Evolutionary conservation across 1,140 invertebrate species (phyloP), one percentile per base, ranked within the genome.

Genomic region (Neuroterus valhalla): DNA sequence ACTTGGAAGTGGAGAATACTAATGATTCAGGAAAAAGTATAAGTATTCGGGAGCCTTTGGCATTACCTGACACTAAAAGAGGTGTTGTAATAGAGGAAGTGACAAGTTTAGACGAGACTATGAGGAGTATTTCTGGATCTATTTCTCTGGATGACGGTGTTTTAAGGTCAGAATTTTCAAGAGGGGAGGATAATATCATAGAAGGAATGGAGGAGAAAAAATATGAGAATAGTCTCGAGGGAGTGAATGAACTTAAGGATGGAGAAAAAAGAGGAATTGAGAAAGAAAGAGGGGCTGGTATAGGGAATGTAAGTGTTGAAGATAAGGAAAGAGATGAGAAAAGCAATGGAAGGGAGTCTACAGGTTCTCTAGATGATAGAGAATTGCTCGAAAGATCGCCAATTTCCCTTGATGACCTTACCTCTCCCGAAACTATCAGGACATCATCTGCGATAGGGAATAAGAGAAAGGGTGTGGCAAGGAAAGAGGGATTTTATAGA

Each of bases 81-180:
- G 78, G 84, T n/a, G 71, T 88, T 2, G 69, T 87, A 19, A 90
- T 89, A 67, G 87, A 90, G 52, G 89, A 90, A 71, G 77, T 90
- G n/a, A 81, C 73, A 8, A 84, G 81, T 23, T 74, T 80, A 1
- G 80, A 85, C 14, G 75, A 84, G 45, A 19, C 2, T 26, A 2
- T 62, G 11, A 31, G 5, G 55, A 62, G 55, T 31, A 31, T 62
- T 6, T 62, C 23, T 5, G n/a, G 8, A 26, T 2, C 15, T 19
- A 17, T 48, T 48, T 48, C 17, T n/a, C n/a, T 14, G 23, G 52
- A 55, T 21, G 21, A 55, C 10, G 15, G 26, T 14, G 26, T 62
- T 31, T 15, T 62, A 15, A 1, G 14, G 4, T 38, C 26, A 2
- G 26, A 31, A 14, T 8, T 14, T 31, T 31, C 55, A 31, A 62